Evolutionary conservation across 2,888 invertebrate species (phyloP), one percentile per base, ranked within the genome.

Genomic region (Alcis repandata): DNA sequence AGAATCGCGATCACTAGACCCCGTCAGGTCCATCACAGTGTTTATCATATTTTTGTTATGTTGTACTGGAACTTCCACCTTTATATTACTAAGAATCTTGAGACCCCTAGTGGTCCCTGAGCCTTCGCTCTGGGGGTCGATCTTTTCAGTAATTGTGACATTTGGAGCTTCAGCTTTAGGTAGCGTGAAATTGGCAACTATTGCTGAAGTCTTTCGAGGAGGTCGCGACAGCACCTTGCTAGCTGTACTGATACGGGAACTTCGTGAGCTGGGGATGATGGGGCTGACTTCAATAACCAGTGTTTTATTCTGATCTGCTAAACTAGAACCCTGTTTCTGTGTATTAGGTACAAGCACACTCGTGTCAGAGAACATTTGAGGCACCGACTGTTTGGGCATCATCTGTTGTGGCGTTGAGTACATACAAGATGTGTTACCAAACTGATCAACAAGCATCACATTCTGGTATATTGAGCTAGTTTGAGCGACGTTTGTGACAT

Each of bases 31-130:
- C 84, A 93, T 86, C 1, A 93, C 85, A 32, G 90, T 91, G 64
- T 92, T 91, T 22, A 92, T 80, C 88, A 92, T 88, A 71, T 88
- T 91, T 74, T 91, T 92, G 69, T 88, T 84, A 79, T 91, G 92
- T 72, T 91, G 90, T 11, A 93, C 91, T 64, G 92, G 94, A 41
- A 93, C 91, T 82, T 94, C 94, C n/a, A 94, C 92, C 72, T 94
- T 94, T 43, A 94, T 90, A 72, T 94, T 93, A 74, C 94, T 94
- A 41, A 94, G 81, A 68, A 94, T 94, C 79, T 93, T 93, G 11
- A 94, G 80, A n/a, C 93, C 93, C 74, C 87, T 92, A 51, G 77
- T 87, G 27, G 86, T 67, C 3, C 86, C 85, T 38, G 85, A 75
- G 8, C 78, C 73, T 19, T 90, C 90, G 79, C 67, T 79, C 69